Percentiles rank a stretch among this genome's conserved stretches.
These are phyloP conservation scores for Phengaris arion DNA, from an alignment of 2,888 invertebrate species.

Conservation along the genomic window DNA sequence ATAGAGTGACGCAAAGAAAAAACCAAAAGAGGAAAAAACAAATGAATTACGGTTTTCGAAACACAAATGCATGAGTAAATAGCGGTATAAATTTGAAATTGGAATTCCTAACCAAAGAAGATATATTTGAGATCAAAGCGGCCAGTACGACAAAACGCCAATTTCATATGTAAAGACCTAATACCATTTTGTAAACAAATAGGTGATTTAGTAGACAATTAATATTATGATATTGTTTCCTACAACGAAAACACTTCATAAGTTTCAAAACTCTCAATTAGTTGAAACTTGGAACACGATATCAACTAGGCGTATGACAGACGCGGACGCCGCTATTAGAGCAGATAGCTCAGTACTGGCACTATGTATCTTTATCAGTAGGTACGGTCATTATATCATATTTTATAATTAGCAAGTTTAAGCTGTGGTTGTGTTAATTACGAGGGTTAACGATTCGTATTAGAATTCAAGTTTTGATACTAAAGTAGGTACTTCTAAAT, in stretches of 20 bases:
- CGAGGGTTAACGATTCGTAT: not conserved
- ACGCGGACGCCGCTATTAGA: not conserved
- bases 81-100: no score
- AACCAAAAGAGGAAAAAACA: no score
- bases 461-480: not conserved
- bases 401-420: slow-evolving; percentile 20
- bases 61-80: no score
- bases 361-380: slow-evolving; percentile 12
- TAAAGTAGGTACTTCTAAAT: no score
- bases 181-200: not conserved
- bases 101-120: no score
- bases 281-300: not conserved
- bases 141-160: no score
- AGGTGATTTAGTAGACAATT: not conserved
- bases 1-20: no score
- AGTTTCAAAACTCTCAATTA: not conserved
- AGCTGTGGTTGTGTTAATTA: slow-evolving; percentile 11
- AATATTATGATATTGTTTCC: not conserved
- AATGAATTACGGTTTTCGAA: no score
- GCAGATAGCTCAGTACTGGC: slow-evolving; percentile 13
- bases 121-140: no score
- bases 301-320: not conserved
- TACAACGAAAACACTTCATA: not conserved
- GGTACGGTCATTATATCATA: not conserved
- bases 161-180: not conserved